A percentile compares a stretch with the other conserved stretches of the same genome.
Conservation (phyloP, 2,888 invertebrate species). For the Suillia variegata region DNA sequence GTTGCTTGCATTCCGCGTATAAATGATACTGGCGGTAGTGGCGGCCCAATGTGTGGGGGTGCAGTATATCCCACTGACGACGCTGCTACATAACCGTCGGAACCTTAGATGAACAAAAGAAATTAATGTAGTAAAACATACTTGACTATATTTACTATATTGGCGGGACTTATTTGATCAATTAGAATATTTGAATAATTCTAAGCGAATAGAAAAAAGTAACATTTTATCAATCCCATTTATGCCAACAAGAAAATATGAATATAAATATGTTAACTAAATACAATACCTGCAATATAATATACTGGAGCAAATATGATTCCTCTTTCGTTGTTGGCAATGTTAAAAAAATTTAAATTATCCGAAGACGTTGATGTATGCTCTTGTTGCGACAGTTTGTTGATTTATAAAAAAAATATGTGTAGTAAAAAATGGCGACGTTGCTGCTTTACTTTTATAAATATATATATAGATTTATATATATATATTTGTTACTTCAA, state of each 20-base stretch:
- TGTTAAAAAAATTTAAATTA: background rate
- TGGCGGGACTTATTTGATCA: too few species aligned
- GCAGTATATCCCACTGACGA: conserved; percentile 46
- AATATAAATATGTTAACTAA: background rate
- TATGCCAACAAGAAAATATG: too few species aligned
- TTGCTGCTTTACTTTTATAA: background rate
- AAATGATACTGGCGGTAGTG: conserved; percentile 46
- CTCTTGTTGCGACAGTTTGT: background rate
- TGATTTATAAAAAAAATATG: background rate
- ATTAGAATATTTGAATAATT: too few species aligned
- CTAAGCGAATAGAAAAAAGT: too few species aligned
- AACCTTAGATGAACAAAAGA: conserved; percentile 31
- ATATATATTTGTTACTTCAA: background rate
- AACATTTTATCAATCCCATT: background rate
- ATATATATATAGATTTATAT: too few species aligned
- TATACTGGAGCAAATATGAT: background rate
- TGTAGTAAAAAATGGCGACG: background rate
- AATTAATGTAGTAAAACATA: too few species aligned
- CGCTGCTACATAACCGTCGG: conserved; percentile 61
- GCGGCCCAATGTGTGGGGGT: conserved; percentile 49
- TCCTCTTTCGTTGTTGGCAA: background rate
- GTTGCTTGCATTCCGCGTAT: conserved; percentile 54
- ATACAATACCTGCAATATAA: background rate
- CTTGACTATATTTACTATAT: too few species aligned
- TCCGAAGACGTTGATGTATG: background rate